phyloP scores from a whole-genome alignment of 2,888 invertebrate genomes.

The Synergus japonicus region DNA sequence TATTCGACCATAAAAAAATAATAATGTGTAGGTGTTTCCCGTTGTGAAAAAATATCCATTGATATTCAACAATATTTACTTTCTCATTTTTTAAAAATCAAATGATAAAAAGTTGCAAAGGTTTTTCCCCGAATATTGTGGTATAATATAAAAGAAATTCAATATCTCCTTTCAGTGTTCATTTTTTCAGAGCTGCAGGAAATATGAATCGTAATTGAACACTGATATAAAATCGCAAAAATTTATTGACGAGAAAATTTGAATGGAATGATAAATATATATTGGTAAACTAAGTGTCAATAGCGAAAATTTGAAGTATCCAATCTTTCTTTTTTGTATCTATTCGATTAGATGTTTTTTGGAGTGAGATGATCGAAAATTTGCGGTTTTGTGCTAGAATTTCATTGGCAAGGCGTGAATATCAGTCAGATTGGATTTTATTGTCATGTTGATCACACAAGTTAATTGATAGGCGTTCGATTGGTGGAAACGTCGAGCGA shows the following conservation, averaged over 20 bases:
- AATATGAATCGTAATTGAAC: neutral
- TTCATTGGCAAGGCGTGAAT: slow-evolving; percentile 17
- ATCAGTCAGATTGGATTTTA: slow-evolving; percentile 24
- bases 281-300: neutral
- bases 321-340: neutral
- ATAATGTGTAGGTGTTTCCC: too few species aligned
- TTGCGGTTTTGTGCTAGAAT: slow-evolving; percentile 25
- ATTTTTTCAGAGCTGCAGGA: too few species aligned
- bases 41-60: too few species aligned
- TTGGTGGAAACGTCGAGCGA: slow-evolving; percentile 9
- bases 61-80: too few species aligned
- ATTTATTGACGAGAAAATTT: slow-evolving; percentile 14
- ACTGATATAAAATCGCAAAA: slow-evolving; percentile 14
- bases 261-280: neutral
- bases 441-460: slow-evolving; percentile 31
- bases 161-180: too few species aligned
- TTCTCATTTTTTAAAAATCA: too few species aligned
- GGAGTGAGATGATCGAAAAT: neutral
- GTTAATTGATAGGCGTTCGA: slow-evolving; percentile 39
- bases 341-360: neutral
- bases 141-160: too few species aligned
- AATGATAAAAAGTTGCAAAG: too few species aligned
- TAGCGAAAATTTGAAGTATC: slow-evolving; percentile 8
- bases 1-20: too few species aligned
- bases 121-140: too few species aligned